Evolutionary conservation across 2,888 invertebrate genomes (phyloP).

Genomic region (Tetramorium bicarinatum): DNA sequence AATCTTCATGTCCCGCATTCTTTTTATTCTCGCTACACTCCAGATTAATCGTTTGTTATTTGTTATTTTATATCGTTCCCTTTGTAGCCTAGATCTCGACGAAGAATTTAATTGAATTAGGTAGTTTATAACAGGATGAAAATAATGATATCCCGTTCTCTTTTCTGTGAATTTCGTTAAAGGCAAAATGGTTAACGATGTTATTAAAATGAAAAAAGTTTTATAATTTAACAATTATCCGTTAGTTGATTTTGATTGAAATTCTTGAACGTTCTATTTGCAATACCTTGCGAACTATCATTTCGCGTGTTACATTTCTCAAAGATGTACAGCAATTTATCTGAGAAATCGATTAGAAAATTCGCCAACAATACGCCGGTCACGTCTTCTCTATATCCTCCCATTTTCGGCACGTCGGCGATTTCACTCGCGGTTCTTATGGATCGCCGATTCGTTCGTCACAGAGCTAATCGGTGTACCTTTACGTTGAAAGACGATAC

Average conservation of each 20-base stretch:
- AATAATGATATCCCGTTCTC: neutral
- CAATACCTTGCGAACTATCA: neutral
- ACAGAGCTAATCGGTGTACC: slow-evolving; percentile 37
- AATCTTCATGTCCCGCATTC: neutral
- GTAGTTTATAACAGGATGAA: slow-evolving; percentile 10
- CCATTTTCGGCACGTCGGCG: slow-evolving; percentile 50
- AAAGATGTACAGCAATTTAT: slow-evolving; percentile 1
- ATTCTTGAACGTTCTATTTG: neutral
- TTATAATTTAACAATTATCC: neutral
- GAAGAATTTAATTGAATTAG: slow-evolving; percentile 23
- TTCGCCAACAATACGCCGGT: neutral
- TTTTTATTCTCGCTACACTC: neutral
- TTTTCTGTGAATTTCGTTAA: neutral
- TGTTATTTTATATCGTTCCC: neutral
- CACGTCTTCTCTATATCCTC: slow-evolving; percentile 35
- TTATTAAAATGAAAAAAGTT: neutral
- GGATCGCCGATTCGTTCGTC: slow-evolving; percentile 5
- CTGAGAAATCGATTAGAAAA: slow-evolving; percentile 17
- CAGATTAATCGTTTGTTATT: slow-evolving; percentile 21
- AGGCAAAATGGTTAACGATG: neutral
- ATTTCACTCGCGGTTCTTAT: slow-evolving; percentile 22
- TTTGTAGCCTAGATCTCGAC: neutral
- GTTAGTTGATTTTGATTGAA: neutral
- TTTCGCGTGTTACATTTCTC: neutral
- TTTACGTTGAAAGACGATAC: slow-evolving; percentile 42